These are phyloP conservation scores for Aptenodytes patagonicus DNA, from an alignment of 2,113 vertebrate genomes.

Conservation along the genomic window DNA sequence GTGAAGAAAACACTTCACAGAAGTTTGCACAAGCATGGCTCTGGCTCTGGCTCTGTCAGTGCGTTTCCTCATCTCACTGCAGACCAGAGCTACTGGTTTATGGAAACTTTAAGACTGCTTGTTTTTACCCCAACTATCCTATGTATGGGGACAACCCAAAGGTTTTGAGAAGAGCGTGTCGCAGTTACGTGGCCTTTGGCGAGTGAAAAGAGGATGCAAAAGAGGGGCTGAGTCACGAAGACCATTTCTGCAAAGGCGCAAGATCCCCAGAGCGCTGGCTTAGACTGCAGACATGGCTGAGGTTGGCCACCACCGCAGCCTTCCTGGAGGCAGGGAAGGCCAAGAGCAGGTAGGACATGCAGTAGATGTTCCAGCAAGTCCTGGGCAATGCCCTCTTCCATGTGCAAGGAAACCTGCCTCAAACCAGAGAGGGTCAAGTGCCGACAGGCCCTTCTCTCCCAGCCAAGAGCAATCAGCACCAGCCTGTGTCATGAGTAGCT, in stretches of 20 bases:
- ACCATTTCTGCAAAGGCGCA: background rate
- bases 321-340: background rate
- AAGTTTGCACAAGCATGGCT: background rate
- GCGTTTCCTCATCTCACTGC: background rate
- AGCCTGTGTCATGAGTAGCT: background rate
- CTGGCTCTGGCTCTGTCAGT: background rate
- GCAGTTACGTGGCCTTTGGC: no score
- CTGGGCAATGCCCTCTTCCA: background rate
- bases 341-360: background rate
- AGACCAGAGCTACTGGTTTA: background rate
- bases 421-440: background rate
- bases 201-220: background rate
- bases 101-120: background rate
- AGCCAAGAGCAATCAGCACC: background rate
- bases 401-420: background rate
- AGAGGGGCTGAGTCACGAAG: background rate
- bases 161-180: background rate
- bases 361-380: background rate
- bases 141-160: background rate
- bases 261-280: background rate
- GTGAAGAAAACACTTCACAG: background rate
- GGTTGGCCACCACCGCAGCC: background rate
- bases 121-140: background rate
- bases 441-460: background rate
- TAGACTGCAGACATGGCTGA: background rate